Base-by-base conservation (phyloP, 2,888 invertebrate species). In the Thysanoteuthis rhombus region DNA sequence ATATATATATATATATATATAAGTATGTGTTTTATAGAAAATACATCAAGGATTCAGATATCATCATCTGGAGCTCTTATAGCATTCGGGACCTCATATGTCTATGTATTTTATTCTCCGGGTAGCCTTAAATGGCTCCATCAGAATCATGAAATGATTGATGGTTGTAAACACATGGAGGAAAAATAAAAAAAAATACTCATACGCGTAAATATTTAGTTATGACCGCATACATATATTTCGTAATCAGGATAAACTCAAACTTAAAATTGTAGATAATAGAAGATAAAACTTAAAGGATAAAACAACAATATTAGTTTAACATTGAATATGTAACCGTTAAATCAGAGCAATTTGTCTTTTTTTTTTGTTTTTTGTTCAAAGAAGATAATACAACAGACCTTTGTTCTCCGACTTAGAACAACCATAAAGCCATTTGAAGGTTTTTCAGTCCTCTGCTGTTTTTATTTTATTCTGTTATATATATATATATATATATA, bases 291-390 rank as follows among this genome's bases (percentile, higher is more conserved):
- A 75, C n/a, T 36, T 36, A n/a, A 75, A 75, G 36, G 75, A n/a
- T 75, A 75, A 75, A 75, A 75, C 75, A 75, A 75, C 75, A 75
- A n/a, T 75, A 75, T 75, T n/a, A 75, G n/a, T 75, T 75, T 75
- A 75, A 75, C 75, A 75, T 75, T 75, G 8, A 75, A 75, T 75
- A 75, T 36, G 10, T 36, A 75, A 36, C n/a, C 75, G 36, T 75
- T 12, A 75, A 75, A 36, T 75, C 75, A 75, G 10, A 75, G 75
- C 75, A n/a, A 75, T 75, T 75, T 75, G 25, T 2, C 28, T 52
- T 52, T n/a, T n/a, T n/a, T n/a, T n/a, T 75, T 75, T 75, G 25
- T 2, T 6, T 52, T 52, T 52, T 52, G 25, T 52, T 52, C 36
- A 75, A 75, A 75, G 75, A 75, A 75, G n/a, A 75, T 75, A n/a